Evolutionary conservation across 2,888 invertebrate genomes (phyloP).

Genomic region (Eupithecia centaureata): DNA sequence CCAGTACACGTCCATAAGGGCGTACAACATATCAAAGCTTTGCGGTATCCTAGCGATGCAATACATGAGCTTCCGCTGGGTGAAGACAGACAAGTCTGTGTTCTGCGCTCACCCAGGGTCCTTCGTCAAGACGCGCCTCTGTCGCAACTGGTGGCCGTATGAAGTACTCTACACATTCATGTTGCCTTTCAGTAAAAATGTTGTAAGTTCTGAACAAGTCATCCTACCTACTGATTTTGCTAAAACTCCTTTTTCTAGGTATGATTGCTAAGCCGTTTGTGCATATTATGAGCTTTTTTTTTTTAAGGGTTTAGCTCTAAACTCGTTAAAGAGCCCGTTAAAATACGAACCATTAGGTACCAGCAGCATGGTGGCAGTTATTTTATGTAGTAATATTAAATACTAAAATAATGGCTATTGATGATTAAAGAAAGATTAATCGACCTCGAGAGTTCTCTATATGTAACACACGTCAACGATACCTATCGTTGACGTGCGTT

Average conservation of each 20-base stretch:
- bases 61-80: constrained; percentile 87
- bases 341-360: background rate
- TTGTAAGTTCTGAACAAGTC: constrained; percentile 84
- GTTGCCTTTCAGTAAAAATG: constrained; percentile 95
- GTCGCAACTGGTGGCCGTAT: constrained; percentile 93
- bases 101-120: constrained; percentile 95
- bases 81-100: constrained; percentile 87
- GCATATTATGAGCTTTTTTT: too few species aligned
- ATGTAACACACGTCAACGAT: too few species aligned
- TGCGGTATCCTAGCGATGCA: constrained; percentile 89
- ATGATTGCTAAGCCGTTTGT: too few species aligned
- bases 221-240: background rate
- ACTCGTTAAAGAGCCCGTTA: background rate
- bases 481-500: background rate
- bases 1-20: constrained; percentile 91
- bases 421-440: background rate
- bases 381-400: background rate
- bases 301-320: background rate
- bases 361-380: background rate
- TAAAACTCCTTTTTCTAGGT: too few species aligned
- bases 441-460: background rate
- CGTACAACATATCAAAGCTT: constrained; percentile 95
- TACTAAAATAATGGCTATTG: background rate
- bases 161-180: constrained; percentile 89
- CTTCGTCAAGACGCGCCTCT: constrained; percentile 90